Percentiles rank a stretch among this genome's conserved stretches.
phyloP scores from a whole-genome alignment of 2,797 vertebrate genomes.

The Hybognathus amarus region DNA sequence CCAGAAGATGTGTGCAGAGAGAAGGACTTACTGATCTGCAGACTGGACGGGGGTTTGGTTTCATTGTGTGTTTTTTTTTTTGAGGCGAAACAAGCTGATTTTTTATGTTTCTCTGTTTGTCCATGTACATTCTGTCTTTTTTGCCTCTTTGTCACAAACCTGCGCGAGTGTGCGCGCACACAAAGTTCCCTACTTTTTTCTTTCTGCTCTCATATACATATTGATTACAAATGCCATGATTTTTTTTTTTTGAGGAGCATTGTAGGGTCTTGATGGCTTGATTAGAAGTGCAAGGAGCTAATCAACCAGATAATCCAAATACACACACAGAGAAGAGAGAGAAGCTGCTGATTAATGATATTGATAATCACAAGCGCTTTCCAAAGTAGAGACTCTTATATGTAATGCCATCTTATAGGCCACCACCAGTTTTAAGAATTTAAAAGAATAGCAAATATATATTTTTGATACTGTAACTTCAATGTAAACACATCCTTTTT shows the following conservation, averaged over 20 bases:
- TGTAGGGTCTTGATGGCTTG: constrained; percentile 34
- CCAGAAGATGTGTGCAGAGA: constrained; percentile 23
- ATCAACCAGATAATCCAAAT: constrained; percentile 34
- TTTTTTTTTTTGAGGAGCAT: constrained; percentile 22
- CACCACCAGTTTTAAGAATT: too few relatives aligned
- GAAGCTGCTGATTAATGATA: constrained; percentile 36
- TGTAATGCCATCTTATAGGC: background rate
- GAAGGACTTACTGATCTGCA: constrained; percentile 23
- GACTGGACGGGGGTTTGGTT: background rate
- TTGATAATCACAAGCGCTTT: constrained; percentile 20
- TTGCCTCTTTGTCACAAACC: background rate
- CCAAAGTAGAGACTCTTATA: background rate
- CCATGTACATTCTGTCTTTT: constrained; percentile 1
- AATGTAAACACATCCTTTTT: background rate
- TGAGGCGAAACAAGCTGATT: background rate
- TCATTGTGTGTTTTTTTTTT: background rate
- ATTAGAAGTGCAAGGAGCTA: constrained; percentile 38
- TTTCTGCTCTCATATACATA: constrained; percentile 28
- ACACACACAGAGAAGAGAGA: background rate
- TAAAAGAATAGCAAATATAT: background rate
- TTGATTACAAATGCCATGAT: constrained; percentile 28
- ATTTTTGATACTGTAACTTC: too few relatives aligned
- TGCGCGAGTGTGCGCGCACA: background rate
- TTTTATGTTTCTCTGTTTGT: background rate
- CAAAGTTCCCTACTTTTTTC: background rate